Evolutionary conservation across 2,113 vertebrate species (phyloP), one percentile per base, ranked within the genome.

Genomic region (Danionella cerebrum): DNA sequence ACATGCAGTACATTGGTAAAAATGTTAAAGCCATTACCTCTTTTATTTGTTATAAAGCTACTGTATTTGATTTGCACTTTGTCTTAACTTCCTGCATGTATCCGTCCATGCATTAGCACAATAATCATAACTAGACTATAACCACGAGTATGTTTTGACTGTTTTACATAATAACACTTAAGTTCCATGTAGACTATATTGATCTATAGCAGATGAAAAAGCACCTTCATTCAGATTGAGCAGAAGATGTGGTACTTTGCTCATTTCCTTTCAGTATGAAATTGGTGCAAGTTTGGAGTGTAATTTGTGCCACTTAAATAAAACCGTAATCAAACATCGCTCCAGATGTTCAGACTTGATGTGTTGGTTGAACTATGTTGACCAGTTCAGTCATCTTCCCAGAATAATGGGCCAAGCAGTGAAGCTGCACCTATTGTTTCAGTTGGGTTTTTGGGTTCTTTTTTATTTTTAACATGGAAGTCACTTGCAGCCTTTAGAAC

Each of bases 1-100:
- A 66, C 3, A 76, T 62, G 42, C 53, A 67, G 55, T 64, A 64
- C 71, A 74, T 63, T 69, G 51, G 67, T 44, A 76, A 66, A 64
- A 19, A 38, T 68, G 67, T 74, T 71, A 62, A 76, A 65, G n/a
- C 41, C 12, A 35, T 58, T 55, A 55, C 21, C 36, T 71, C 31
- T 19, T 9, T 12, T 31, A n/a, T 53, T 45, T 21, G 25, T 73
- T 31, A n/a, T n/a, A n/a, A 1, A 47, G 24, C 41, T 36, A 31
- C 22, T 21, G 22, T 25, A 44, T 63, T 44, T 62, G 9, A 21
- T 44, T 72, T 33, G 25, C 42, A 33, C 25, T 29, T 35, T 21
- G 5, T 72, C 19, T 60, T 53, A 18, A 53, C 12, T 21, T 27
- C 27, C 50, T 85, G 85, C 85, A 86, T 88, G 87, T 73, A 71